Evolutionary conservation across 2,113 vertebrate genomes (phyloP).

Genomic region (Dicentrarchus labrax): DNA sequence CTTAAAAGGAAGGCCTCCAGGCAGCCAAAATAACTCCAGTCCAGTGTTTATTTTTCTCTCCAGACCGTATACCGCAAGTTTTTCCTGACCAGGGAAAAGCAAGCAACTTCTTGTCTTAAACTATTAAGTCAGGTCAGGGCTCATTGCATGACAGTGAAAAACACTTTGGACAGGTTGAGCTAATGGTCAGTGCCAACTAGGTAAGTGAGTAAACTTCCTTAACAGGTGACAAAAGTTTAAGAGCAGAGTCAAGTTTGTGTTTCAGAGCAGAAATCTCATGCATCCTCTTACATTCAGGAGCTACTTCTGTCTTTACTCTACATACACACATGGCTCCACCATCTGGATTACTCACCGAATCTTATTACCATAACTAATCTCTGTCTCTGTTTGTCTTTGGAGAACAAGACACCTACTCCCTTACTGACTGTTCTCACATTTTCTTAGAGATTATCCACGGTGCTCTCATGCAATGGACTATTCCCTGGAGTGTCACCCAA

Average conservation of each 20-base stretch:
- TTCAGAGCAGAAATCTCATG: conserved; percentile 11
- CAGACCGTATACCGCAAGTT: not conserved
- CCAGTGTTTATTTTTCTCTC: conserved; percentile 64
- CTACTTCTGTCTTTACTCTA: conserved; percentile 2
- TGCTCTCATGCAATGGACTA: conserved; percentile 1
- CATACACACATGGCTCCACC: not conserved
- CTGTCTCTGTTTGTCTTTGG: conserved; percentile 50
- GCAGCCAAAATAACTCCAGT: conserved; percentile 49
- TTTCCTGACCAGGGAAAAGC: conserved; percentile 26
- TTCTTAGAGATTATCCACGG: conserved; percentile 39
- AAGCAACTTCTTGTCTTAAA: conserved; percentile 28
- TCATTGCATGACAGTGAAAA: not conserved
- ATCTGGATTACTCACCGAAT: conserved; percentile 49
- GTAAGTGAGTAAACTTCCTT: conserved; percentile 11
- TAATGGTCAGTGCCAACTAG: conserved; percentile 9
- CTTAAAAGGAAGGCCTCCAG: conserved; percentile 57
- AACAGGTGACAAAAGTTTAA: conserved; percentile 2
- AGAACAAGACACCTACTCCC: conserved; percentile 47
- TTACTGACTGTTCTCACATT: conserved; percentile 39
- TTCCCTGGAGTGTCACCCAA: conserved; percentile 7
- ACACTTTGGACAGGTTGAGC: conserved; percentile 2
- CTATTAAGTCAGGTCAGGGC: conserved; percentile 9
- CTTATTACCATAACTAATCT: conserved; percentile 56
- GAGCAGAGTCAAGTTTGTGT: conserved; percentile 34
- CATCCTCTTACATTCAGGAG: conserved; percentile 20